These are phyloP conservation scores for Semaprochilodus insignis DNA, from an alignment of 2,797 vertebrate species.

Conservation along the genomic window DNA sequence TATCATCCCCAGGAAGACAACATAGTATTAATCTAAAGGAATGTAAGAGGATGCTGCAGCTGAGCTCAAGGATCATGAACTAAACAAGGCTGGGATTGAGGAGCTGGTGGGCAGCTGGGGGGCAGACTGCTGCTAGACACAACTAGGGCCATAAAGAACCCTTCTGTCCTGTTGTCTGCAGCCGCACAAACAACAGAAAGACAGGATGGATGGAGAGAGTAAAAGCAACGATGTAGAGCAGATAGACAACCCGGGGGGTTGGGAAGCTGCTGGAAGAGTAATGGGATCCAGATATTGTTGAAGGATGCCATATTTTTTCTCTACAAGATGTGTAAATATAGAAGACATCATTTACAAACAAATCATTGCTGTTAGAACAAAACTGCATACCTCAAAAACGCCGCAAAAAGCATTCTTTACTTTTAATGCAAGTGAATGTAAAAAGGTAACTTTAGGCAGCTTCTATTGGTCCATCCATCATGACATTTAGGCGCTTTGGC, in stretches of 20 bases:
- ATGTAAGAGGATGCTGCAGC: neutral
- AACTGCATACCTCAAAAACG: too few species aligned
- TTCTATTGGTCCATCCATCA: too few species aligned
- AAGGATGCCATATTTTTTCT: slow-evolving; percentile 21
- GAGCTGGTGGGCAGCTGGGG: slow-evolving; percentile 45
- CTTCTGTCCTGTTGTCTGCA: slow-evolving; percentile 17
- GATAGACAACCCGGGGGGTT: slow-evolving; percentile 1
- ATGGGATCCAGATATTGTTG: slow-evolving; percentile 36
- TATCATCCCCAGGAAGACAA: neutral
- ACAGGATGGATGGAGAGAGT: slow-evolving; percentile 24
- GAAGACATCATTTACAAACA: neutral
- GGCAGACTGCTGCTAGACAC: slow-evolving; percentile 10
- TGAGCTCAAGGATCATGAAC: neutral
- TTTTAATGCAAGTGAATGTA: too few species aligned
- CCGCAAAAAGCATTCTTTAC: too few species aligned
- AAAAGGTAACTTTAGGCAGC: too few species aligned
- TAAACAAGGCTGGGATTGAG: slow-evolving; percentile 49
- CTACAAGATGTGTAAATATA: slow-evolving; percentile 24
- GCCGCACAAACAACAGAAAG: neutral
- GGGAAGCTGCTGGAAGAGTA: slow-evolving; percentile 5
- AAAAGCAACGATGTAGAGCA: neutral
- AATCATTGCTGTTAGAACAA: neutral
- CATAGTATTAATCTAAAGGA: neutral
- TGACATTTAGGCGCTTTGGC: too few species aligned
- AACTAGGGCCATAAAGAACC: slow-evolving; percentile 25